Conservation (phyloP, 2,797 vertebrate genomes). For the Cynopterus sphinx region DNA sequence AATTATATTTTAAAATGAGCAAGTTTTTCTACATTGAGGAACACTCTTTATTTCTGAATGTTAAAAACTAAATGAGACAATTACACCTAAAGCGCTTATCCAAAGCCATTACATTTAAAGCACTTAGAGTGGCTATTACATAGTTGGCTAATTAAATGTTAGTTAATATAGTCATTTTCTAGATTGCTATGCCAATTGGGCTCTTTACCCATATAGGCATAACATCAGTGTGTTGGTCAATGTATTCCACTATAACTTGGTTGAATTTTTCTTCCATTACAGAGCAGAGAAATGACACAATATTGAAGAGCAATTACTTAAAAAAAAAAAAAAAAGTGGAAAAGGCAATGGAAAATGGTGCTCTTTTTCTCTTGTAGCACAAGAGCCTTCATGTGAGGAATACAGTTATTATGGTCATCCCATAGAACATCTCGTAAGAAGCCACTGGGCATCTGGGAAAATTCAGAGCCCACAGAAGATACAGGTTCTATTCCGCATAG, state of each 20-base stretch:
- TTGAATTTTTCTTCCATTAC: neutral
- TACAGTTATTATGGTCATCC: neutral
- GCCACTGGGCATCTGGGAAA: neutral
- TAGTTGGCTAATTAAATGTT: slow-evolving; percentile 53
- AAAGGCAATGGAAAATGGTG: neutral
- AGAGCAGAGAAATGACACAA: neutral
- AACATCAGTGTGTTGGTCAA: neutral
- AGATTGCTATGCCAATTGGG: neutral
- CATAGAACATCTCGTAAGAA: neutral
- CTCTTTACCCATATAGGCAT: neutral
- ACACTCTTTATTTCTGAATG: neutral
- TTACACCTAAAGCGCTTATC: neutral
- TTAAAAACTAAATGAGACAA: slow-evolving; percentile 43
- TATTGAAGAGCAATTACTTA: neutral
- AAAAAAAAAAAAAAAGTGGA: neutral
- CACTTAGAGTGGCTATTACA: neutral
- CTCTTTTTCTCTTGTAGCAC: neutral
- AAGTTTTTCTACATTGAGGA: neutral
- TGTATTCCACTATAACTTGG: neutral
- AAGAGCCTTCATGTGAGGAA: neutral
- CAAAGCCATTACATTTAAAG: slow-evolving; percentile 49
- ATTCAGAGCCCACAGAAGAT: slow-evolving; percentile 29
- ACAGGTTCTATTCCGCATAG: neutral
- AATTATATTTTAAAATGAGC: neutral
- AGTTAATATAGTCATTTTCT: slow-evolving; percentile 41